Evolutionary conservation across 1,140 invertebrate genomes (phyloP).

Genomic region (Leptopilina boulardi): DNA sequence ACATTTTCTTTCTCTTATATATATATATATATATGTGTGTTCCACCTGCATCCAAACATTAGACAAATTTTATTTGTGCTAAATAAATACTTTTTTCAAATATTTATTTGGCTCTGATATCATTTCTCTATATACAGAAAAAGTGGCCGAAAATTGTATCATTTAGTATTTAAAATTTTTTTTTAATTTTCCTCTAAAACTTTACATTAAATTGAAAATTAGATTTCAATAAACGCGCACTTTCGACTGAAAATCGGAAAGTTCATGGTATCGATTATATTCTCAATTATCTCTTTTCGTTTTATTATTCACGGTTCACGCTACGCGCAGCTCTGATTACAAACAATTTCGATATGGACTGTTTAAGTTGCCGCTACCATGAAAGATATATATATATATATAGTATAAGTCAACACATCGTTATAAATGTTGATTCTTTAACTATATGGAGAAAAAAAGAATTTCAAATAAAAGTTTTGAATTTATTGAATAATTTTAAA

Average conservation of each 20-base stretch:
- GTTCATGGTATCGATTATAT: constrained; percentile 12
- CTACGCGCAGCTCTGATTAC: constrained; percentile 8
- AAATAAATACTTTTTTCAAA: too few relatives aligned
- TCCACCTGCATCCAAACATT: constrained; percentile 18
- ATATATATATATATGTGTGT: constrained; percentile 42
- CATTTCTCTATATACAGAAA: too few relatives aligned
- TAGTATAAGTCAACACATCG: constrained; percentile 23
- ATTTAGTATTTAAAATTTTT: too few relatives aligned
- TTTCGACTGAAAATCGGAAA: not conserved
- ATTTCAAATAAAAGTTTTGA: too few relatives aligned
- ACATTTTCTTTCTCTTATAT: constrained; percentile 43
- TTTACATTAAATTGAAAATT: not conserved
- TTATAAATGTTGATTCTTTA: too few relatives aligned
- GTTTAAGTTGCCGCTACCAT: not conserved
- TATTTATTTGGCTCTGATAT: too few relatives aligned
- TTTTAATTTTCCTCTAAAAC: too few relatives aligned
- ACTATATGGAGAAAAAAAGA: too few relatives aligned
- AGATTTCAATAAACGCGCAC: constrained; percentile 15
- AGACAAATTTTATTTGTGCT: too few relatives aligned
- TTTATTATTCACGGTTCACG: constrained; percentile 22
- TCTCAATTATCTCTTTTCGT: constrained; percentile 21
- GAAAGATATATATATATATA: too few relatives aligned
- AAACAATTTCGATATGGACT: constrained; percentile 23
- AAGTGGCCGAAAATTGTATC: too few relatives aligned
- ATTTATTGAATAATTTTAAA: too few relatives aligned